Conservation (phyloP, 2,797 vertebrate genomes). For the Pogonophryne albipinna region DNA sequence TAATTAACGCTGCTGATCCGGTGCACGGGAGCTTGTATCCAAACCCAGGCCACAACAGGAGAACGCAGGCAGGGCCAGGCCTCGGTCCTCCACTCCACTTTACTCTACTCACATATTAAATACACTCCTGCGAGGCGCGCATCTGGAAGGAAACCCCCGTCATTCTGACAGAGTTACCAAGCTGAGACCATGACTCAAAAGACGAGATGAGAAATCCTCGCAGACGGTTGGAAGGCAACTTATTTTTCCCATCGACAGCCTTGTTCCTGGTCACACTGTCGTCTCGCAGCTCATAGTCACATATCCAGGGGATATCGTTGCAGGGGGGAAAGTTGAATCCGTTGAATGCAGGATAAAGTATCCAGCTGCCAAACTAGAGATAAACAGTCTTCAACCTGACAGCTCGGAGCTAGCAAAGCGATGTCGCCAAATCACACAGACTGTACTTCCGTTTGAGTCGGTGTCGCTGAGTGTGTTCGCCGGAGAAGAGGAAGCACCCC, state of each 20-base stretch:
- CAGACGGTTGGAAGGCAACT: slow-evolving; percentile 62
- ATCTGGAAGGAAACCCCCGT: slow-evolving; percentile 60
- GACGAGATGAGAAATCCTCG: slow-evolving; percentile 62
- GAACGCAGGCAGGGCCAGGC: slow-evolving; percentile 61
- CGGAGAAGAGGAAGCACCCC: slow-evolving; percentile 20
- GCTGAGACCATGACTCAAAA: slow-evolving; percentile 56
- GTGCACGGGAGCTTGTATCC: slow-evolving; percentile 58
- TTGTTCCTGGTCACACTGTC: slow-evolving; percentile 25
- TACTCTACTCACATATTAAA: slow-evolving; percentile 71
- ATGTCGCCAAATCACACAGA: slow-evolving; percentile 61
- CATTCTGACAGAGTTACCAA: slow-evolving; percentile 59
- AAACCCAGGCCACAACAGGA: slow-evolving; percentile 62
- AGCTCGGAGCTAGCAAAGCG: slow-evolving; percentile 58
- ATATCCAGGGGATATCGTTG: slow-evolving; percentile 19
- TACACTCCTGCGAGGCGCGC: slow-evolving; percentile 42
- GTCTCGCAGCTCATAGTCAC: slow-evolving; percentile 24
- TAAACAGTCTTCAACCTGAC: slow-evolving; percentile 56
- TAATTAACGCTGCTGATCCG: slow-evolving; percentile 62
- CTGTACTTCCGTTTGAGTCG: slow-evolving; percentile 20
- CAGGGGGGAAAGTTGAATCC: slow-evolving; percentile 27
- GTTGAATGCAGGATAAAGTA: slow-evolving; percentile 11
- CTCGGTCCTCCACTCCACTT: slow-evolving; percentile 57
- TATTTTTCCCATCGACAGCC: slow-evolving; percentile 73
- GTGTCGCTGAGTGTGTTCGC: slow-evolving; percentile 28
- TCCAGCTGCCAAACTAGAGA: slow-evolving; percentile 57